Base-by-base conservation (phyloP, 2,888 invertebrate species). In the Tetragonula carbonaria region DNA sequence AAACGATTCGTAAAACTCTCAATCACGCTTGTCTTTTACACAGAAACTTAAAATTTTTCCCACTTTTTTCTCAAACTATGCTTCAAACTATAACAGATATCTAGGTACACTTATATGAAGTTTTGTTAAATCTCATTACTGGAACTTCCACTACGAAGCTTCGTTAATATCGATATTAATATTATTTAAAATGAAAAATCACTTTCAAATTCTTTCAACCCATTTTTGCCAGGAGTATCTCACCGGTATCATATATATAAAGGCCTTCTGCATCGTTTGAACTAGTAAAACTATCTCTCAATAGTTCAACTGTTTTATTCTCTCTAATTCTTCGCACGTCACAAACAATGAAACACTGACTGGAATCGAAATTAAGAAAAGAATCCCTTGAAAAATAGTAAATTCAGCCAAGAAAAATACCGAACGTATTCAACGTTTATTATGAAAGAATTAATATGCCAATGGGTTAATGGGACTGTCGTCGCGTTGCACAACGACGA, bases 91-190 rank as follows among this genome's bases (percentile, higher is more conserved):
- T 21, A 45, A 45, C 45, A 11, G 8, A 45, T 45, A 45, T 45
- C 45, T 45, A 45, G 45, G 8, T 45, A 11, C 45, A 45, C 6
- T 45, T 45, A 1, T 2, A 1, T 11, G 18, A n/a, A 50, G 45
- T 53, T 23, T 45, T n/a, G 50, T 21, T 45, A 13, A 21, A 59
- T 21, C 75, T 68, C 28, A n/a, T 28, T 55, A 55, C 45, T 53
- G 6, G 2, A 45, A 59, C 23, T 28, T 53, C 28, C 45, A 4
- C n/a, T 45, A n/a, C 76, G 68, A 68, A 45, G 5, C 18, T 76
- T n/a, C 5, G 4, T 50, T 18, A 13, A 13, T 65, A 51, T 65
- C 67, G 74, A 77, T 65, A 70, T 80, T 55, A 76, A 80, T 77
- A 38, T 23, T 21, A 33, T 33, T 50, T 50, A 38, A 38, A 50